Percentiles rank a stretch among this genome's conserved stretches.
phyloP scores from a whole-genome alignment of 2,113 vertebrate genomes.

The Glaucomys volans region DNA sequence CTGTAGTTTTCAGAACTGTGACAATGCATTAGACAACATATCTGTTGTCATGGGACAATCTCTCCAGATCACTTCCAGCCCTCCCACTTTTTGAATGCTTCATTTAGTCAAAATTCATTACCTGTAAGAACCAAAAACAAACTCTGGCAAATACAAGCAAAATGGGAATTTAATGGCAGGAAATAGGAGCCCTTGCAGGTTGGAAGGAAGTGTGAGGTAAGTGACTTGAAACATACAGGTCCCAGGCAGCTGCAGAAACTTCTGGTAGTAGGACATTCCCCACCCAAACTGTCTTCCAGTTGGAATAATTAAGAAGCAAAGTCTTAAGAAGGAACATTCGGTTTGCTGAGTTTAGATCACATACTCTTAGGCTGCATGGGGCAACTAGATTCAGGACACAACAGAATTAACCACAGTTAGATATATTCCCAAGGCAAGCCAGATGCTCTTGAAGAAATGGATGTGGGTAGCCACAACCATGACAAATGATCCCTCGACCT shows the following conservation, averaged over 20 bases:
- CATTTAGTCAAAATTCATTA: neutral
- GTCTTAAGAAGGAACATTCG: neutral
- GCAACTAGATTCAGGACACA: neutral
- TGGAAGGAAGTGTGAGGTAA: neutral
- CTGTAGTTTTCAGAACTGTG: neutral
- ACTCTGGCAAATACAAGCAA: neutral
- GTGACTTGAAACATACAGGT: slow-evolving; percentile 13
- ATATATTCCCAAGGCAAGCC: slow-evolving; percentile 7
- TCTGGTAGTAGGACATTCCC: neutral
- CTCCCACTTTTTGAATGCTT: neutral
- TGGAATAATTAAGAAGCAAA: slow-evolving; percentile 42
- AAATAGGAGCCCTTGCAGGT: neutral
- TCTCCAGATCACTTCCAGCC: neutral
- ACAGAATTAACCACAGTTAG: neutral
- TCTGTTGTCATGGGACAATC: neutral
- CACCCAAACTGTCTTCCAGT: neutral
- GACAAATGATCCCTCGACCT: neutral
- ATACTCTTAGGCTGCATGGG: neutral
- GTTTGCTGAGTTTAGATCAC: neutral
- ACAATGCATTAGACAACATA: neutral
- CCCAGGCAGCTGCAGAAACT: neutral
- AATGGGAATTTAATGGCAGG: neutral
- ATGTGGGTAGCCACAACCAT: neutral
- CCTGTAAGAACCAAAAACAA: neutral
- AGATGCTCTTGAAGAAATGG: neutral